Conservation (phyloP, 2,888 invertebrate genomes). For the Ophion obscuratus region DNA sequence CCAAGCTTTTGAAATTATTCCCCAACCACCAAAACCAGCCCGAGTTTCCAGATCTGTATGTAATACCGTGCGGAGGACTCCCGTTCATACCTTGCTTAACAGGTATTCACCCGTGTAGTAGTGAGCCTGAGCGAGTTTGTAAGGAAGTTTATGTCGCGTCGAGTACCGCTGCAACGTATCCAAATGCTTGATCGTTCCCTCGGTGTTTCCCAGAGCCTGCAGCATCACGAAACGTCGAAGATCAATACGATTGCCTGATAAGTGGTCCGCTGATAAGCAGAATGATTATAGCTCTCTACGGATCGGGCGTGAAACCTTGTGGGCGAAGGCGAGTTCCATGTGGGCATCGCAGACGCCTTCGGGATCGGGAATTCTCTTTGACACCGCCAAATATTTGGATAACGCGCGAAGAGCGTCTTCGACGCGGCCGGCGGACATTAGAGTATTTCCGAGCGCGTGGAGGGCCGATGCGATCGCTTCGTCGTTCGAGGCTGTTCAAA, state of each 20-base stretch:
- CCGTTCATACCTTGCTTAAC: slow-evolving; percentile 69
- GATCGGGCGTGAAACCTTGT: slow-evolving; percentile 68
- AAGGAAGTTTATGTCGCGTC: slow-evolving; percentile 61
- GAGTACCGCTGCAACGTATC: slow-evolving; percentile 70
- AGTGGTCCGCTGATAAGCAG: not conserved
- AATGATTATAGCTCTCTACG: not conserved
- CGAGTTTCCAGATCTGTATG: not conserved
- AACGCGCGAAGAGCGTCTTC: slow-evolving; percentile 72
- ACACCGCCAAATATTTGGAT: slow-evolving; percentile 71
- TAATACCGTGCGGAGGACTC: not conserved
- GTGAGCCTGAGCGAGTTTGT: slow-evolving; percentile 76
- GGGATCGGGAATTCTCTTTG: slow-evolving; percentile 71
- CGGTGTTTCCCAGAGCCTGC: slow-evolving; percentile 72
- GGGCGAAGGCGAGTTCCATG: slow-evolving; percentile 73
- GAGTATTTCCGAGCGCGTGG: slow-evolving; percentile 73
- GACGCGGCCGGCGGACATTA: slow-evolving; percentile 66
- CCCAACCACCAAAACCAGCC: not conserved
- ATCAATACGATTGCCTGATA: not conserved
- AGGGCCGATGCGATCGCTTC: slow-evolving; percentile 71
- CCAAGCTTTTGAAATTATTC: not conserved
- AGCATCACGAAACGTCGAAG: not conserved
- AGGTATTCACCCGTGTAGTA: slow-evolving; percentile 76
- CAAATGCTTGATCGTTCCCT: slow-evolving; percentile 73
- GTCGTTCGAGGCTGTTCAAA: slow-evolving; percentile 68
- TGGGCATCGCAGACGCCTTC: slow-evolving; percentile 75